Evolutionary conservation across 2,113 vertebrate species (phyloP).

Genomic region (Psephotus haematonotus): DNA sequence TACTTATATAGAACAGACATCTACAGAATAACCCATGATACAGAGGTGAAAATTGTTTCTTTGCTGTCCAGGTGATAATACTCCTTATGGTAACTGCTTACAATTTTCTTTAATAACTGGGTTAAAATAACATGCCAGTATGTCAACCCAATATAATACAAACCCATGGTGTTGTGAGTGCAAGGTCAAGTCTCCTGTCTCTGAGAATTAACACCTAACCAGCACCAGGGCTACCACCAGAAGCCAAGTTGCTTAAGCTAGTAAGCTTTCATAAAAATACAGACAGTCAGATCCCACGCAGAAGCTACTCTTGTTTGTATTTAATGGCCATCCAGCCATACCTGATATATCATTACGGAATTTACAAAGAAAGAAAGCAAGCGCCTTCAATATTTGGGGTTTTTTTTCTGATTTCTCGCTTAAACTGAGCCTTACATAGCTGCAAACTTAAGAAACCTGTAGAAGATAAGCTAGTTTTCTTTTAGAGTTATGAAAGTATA

Average conservation of each 20-base stretch:
- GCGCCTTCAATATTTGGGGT: not conserved
- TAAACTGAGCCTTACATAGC: not conserved
- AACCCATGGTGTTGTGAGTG: not conserved
- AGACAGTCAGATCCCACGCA: not conserved
- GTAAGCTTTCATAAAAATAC: not conserved
- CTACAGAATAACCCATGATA: not conserved
- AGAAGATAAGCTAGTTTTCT: not conserved
- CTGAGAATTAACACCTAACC: not conserved
- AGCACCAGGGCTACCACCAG: not conserved
- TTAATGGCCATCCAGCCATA: not conserved
- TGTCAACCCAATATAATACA: not conserved
- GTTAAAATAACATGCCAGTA: not conserved
- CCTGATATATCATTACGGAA: not conserved
- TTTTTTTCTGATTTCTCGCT: not conserved
- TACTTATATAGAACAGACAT: not conserved
- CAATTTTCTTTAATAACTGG: not conserved
- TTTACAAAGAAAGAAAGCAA: not conserved
- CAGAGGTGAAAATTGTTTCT: not conserved
- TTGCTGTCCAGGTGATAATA: not conserved
- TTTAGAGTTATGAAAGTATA: not conserved
- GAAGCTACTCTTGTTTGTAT: not conserved
- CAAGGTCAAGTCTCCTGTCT: not conserved
- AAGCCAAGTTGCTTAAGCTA: not conserved
- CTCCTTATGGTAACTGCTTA: not conserved
- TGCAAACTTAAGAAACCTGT: not conserved